A percentile compares a stretch with the other conserved stretches of the same genome.
These are phyloP conservation scores for Elymnias hypermnestra DNA, from an alignment of 1,140 invertebrate genomes.

Conservation along the genomic window DNA sequence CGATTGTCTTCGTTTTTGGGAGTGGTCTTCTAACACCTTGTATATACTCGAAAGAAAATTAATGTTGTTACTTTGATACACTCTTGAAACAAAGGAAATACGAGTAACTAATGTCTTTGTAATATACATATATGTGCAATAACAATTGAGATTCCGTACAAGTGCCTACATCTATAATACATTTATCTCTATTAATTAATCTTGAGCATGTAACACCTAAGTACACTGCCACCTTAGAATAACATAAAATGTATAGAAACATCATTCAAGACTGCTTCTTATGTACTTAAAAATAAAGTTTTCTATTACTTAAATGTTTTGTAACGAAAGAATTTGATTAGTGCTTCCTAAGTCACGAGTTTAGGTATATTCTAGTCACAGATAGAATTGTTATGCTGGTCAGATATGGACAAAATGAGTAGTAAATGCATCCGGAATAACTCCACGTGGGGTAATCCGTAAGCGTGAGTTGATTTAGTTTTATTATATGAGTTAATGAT, in stretches of 20 bases:
- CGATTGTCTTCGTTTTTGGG: too few relatives aligned
- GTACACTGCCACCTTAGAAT: not conserved
- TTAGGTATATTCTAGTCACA: slow-evolving; percentile 25
- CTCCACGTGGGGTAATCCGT: slow-evolving; percentile 10
- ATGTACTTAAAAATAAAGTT: not conserved
- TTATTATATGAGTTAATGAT: slow-evolving; percentile 3
- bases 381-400: slow-evolving; percentile 23
- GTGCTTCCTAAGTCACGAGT: slow-evolving; percentile 20
- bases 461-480: slow-evolving; percentile 9
- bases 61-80: too few relatives aligned
- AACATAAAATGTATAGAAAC: not conserved
- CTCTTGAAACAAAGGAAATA: too few relatives aligned
- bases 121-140: too few relatives aligned
- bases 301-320: not conserved
- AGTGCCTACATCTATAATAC: not conserved
- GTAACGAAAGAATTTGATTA: not conserved
- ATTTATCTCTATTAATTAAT: slow-evolving; percentile 2
- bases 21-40: too few relatives aligned
- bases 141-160: not conserved
- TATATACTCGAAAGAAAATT: too few relatives aligned
- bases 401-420: slow-evolving; percentile 25
- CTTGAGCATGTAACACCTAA: not conserved
- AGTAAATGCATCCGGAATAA: slow-evolving; percentile 25
- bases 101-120: too few relatives aligned
- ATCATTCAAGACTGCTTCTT: not conserved